These are phyloP conservation scores for Varanus salvator DNA, from an alignment of 2,113 vertebrate species.

Conservation along the genomic window DNA sequence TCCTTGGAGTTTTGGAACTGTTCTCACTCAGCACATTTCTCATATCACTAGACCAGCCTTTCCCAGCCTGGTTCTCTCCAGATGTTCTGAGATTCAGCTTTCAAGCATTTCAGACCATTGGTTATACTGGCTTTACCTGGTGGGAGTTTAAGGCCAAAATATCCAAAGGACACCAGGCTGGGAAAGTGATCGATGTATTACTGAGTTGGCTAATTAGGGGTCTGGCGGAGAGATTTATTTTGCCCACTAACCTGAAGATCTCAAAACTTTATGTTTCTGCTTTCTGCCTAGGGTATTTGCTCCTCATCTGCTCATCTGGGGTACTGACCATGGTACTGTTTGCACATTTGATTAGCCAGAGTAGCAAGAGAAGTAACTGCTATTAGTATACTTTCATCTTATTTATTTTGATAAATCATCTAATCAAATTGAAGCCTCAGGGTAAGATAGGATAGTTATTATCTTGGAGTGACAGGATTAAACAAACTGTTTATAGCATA, in stretches of 20 bases:
- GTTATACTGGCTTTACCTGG: background rate
- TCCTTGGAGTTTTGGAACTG: background rate
- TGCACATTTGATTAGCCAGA: background rate
- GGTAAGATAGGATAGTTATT: background rate
- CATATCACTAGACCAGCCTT: background rate
- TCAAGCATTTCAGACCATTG: background rate
- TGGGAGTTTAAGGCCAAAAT: too few species aligned
- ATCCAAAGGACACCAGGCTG: too few species aligned
- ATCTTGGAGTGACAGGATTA: background rate
- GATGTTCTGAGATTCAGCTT: too few species aligned
- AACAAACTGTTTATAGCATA: background rate
- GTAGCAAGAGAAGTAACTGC: background rate
- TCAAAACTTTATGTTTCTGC: background rate
- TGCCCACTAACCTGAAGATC: background rate
- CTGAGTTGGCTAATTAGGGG: background rate
- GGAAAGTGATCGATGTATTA: background rate
- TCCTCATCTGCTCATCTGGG: background rate
- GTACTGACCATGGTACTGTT: slow-evolving; percentile 24
- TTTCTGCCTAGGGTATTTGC: background rate
- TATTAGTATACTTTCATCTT: background rate
- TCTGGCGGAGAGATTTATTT: background rate
- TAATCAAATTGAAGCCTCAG: background rate
- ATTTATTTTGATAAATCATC: background rate
- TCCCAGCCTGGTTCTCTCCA: too few species aligned
- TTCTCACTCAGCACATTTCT: background rate